These are phyloP conservation scores for Alligator mississippiensis DNA, from an alignment of 2,113 vertebrate genomes.

Conservation along the genomic window DNA sequence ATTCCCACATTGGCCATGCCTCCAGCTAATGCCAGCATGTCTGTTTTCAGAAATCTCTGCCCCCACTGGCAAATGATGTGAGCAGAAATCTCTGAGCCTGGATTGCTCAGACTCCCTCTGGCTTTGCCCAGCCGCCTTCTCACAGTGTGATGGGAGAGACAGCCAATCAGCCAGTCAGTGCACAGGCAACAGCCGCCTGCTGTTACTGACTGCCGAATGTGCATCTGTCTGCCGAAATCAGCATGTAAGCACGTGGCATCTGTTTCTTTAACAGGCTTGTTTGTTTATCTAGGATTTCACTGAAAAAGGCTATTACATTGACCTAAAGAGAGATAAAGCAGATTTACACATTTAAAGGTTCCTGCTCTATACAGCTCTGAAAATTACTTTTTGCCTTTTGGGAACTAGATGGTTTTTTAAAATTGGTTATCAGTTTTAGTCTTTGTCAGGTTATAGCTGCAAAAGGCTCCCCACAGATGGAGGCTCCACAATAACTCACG, in stretches of 20 bases:
- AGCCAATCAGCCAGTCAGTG: background rate
- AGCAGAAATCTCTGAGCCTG: background rate
- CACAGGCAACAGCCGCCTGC: background rate
- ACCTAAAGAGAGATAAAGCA: constrained; percentile 40
- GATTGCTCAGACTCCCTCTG: background rate
- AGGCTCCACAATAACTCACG: background rate
- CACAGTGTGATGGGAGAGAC: background rate
- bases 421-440: constrained; percentile 14
- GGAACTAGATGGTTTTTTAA: constrained; percentile 13
- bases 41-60: background rate
- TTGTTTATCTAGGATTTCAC: background rate
- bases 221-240: background rate
- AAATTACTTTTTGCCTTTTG: constrained; percentile 46
- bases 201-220: background rate
- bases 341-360: background rate
- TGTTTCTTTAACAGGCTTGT: background rate
- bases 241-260: rapidly evolving
- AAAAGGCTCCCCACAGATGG: background rate
- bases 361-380: constrained; percentile 2
- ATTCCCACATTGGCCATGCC: background rate
- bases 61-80: background rate
- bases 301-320: background rate
- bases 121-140: background rate
- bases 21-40: background rate
- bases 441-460: constrained; percentile 24